Evolutionary conservation across 1,140 invertebrate genomes (phyloP).

Genomic region (Asbolus verrucosus): DNA sequence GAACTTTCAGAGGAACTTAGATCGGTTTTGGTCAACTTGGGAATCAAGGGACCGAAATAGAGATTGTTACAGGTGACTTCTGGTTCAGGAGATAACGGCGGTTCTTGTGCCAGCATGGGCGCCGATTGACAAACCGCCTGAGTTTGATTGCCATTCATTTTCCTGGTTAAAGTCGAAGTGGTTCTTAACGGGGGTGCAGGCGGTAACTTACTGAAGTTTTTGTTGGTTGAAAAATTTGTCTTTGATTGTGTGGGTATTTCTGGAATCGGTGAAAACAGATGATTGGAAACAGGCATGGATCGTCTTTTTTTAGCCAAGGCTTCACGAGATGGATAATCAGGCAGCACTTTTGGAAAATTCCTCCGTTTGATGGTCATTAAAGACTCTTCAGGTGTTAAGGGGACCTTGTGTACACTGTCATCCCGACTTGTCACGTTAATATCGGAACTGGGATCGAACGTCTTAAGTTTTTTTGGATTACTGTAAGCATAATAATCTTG

Average conservation of each 20-base stretch:
- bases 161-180: slow-evolving; percentile 71
- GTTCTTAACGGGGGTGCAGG: slow-evolving; percentile 75
- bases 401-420: slow-evolving; percentile 64
- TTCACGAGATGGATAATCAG: slow-evolving; percentile 72
- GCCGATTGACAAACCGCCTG: slow-evolving; percentile 62
- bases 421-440: slow-evolving; percentile 80
- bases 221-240: slow-evolving; percentile 62
- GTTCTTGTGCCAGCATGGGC: slow-evolving; percentile 65
- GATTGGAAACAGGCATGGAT: slow-evolving; percentile 67
- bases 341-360: slow-evolving; percentile 86
- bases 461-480: slow-evolving; percentile 61
- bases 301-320: slow-evolving; percentile 66
- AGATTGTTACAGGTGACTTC: slow-evolving; percentile 67
- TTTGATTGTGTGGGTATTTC: slow-evolving; percentile 63
- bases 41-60: slow-evolving; percentile 68
- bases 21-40: slow-evolving; percentile 54
- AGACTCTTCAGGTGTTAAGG: slow-evolving; percentile 75
- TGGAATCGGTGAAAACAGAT: slow-evolving; percentile 64
- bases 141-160: slow-evolving; percentile 52
- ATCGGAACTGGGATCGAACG: slow-evolving; percentile 70
- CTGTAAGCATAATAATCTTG: slow-evolving; percentile 67
- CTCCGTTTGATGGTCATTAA: slow-evolving; percentile 78
- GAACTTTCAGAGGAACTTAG: slow-evolving; percentile 23
- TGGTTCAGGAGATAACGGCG: slow-evolving; percentile 62
- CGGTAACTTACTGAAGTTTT: slow-evolving; percentile 66